A percentile compares a stretch with the other conserved stretches of the same genome.
Evolutionary conservation across 2,797 vertebrate genomes (phyloP).

Genomic region (Steatocranus sp.): DNA sequence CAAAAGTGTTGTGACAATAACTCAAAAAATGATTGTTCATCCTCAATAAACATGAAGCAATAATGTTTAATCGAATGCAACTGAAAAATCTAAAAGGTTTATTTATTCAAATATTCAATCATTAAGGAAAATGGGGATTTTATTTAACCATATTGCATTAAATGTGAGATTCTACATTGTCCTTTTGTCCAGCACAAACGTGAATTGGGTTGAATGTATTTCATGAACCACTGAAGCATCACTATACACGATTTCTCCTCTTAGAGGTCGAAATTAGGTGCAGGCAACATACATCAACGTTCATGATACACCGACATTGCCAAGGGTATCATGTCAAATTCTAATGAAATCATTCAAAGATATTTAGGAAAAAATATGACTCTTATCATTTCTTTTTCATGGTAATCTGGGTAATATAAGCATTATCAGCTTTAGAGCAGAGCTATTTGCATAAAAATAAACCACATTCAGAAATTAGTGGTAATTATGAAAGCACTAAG

Average conservation of each 20-base stretch:
- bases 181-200: neutral
- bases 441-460: neutral
- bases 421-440: neutral
- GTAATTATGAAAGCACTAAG: accelerated
- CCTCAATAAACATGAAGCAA: neutral
- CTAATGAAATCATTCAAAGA: neutral
- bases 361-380: neutral
- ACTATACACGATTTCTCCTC: neutral
- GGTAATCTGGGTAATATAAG: neutral
- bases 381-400: neutral
- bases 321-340: neutral
- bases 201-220: neutral
- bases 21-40: neutral
- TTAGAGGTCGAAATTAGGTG: neutral
- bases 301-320: neutral
- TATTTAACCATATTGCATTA: neutral
- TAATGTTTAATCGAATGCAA: neutral
- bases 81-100: neutral
- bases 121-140: neutral
- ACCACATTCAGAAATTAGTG: neutral
- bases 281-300: accelerated
- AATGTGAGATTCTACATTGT: neutral
- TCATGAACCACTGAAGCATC: neutral
- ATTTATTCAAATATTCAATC: neutral
- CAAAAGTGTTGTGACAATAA: neutral